Percentiles rank a stretch among this genome's conserved stretches.
phyloP scores from a whole-genome alignment of 2,888 invertebrate genomes.

The Lasioglossum leucozonium region DNA sequence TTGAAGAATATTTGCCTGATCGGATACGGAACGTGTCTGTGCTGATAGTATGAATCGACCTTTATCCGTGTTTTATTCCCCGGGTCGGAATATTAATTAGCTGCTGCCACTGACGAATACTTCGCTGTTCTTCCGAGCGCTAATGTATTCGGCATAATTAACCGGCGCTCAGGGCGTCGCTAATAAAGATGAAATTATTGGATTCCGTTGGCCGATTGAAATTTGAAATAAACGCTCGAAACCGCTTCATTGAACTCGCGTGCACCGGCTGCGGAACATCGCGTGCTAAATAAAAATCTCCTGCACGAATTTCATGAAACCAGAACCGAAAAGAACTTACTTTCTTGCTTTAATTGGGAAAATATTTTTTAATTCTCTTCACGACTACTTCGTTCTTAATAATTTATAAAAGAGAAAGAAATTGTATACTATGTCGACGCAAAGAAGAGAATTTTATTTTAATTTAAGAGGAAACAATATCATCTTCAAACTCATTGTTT shows the following conservation, averaged over 20 bases:
- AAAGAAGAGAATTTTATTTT: neutral
- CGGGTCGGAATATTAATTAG: conserved; percentile 51
- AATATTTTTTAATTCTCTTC: neutral
- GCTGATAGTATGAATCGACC: too few species aligned
- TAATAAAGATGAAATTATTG: conserved; percentile 55
- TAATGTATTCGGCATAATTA: conserved; percentile 51
- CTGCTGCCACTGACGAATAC: conserved; percentile 39
- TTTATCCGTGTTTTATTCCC: conserved; percentile 38
- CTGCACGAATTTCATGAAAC: neutral
- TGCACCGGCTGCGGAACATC: neutral
- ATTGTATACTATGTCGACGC: too few species aligned
- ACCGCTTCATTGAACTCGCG: conserved; percentile 43
- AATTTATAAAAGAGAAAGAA: neutral
- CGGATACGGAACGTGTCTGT: too few species aligned
- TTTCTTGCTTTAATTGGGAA: neutral
- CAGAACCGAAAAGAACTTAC: neutral
- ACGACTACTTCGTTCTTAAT: too few species aligned
- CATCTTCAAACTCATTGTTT: neutral
- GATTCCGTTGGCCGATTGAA: conserved; percentile 45
- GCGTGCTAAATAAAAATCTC: neutral
- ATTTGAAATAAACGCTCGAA: conserved; percentile 45
- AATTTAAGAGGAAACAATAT: neutral
- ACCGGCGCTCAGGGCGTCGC: conserved; percentile 35
- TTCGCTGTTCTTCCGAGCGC: conserved; percentile 30
- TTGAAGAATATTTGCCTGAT: too few species aligned